These are phyloP conservation scores for Phrynocephalus versicolor DNA, from an alignment of 2,113 vertebrate species.

Conservation along the genomic window DNA sequence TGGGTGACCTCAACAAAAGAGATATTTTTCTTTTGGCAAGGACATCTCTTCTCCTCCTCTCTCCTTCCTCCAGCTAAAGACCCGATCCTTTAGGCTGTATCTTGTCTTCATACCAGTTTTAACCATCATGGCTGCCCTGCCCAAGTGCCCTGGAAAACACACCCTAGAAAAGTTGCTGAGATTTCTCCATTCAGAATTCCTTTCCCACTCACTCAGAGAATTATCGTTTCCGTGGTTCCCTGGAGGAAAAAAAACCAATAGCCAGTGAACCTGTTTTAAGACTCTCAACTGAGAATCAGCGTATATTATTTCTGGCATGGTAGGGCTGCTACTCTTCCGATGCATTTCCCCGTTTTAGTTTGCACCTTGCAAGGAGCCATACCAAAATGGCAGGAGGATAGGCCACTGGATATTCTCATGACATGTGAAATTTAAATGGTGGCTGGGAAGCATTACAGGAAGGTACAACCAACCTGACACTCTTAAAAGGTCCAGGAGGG, in stretches of 20 bases:
- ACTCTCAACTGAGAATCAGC: not conserved
- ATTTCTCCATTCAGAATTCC: not conserved
- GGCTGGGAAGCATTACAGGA: no score
- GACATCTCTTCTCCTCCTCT: not conserved
- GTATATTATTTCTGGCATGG: not conserved
- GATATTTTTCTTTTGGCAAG: not conserved
- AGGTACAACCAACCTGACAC: no score
- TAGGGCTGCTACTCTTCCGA: not conserved
- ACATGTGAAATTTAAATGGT: no score
- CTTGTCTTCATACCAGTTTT: not conserved
- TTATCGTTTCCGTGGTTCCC: not conserved
- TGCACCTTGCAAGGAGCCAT: not conserved
- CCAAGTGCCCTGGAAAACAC: not conserved
- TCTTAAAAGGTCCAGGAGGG: no score
- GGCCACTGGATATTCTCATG: no score
- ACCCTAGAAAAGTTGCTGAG: not conserved
- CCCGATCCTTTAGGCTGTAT: not conserved
- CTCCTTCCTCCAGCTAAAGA: not conserved
- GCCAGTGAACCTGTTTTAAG: slow-evolving; percentile 6
- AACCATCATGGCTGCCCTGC: not conserved
- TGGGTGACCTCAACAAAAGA: not conserved
- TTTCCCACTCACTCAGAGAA: not conserved
- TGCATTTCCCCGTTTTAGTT: not conserved
- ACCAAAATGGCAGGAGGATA: no score
- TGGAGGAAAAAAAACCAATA: not conserved